Base-by-base conservation (phyloP, 1,140 invertebrate genomes). In the Pachyrhynchus sulphureomaculatus region DNA sequence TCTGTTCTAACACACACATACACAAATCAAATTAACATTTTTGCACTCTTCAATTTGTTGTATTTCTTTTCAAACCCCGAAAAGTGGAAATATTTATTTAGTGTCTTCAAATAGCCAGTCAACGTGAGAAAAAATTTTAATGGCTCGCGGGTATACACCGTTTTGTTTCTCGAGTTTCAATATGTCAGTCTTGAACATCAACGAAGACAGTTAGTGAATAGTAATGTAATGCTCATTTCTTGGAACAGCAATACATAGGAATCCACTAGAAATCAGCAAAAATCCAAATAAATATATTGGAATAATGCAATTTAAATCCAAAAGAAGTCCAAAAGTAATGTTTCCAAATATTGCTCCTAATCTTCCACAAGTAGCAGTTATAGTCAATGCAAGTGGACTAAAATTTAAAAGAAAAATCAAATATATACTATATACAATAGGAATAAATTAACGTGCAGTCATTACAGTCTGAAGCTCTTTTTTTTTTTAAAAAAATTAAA, bases 321-420 rank as follows among this genome's bases (percentile, higher is more conserved):
- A 78, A 13, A 83, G 73, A 0, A 78, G 72, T 2, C 82, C 82
- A 69, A 83, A 82, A 15, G 80, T 70, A 26, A 83, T 76, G 70
- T 83, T 83, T 24, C 82, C 82, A 4, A 82, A 77, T 61, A 83
- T 81, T 8, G 82, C 81, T 13, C 82, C 82, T 24, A 83, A 69
- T 13, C 82, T 73, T 3, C 82, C 82, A 57, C 78, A 78, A 63
- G 78, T 82, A 60, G 82, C 81, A 17, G 81, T 82, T 49, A 82
- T 74, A 15, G 81, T 77, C 76, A 83, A 78, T 1, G 81, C 81
- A 3, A 81, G 78, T 0, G 81, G 80, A n/a, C 82, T 82, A 56
- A 9, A 21, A 33, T 24, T 17, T 20, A 18, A 4, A 45, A 45
- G 17, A 45, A 17, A 36, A 32, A 17, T 6, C n/a, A 29, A 15